A percentile compares a stretch with the other conserved stretches of the same genome.
phyloP scores from a whole-genome alignment of 2,113 vertebrate species.

The Lophius piscatorius region DNA sequence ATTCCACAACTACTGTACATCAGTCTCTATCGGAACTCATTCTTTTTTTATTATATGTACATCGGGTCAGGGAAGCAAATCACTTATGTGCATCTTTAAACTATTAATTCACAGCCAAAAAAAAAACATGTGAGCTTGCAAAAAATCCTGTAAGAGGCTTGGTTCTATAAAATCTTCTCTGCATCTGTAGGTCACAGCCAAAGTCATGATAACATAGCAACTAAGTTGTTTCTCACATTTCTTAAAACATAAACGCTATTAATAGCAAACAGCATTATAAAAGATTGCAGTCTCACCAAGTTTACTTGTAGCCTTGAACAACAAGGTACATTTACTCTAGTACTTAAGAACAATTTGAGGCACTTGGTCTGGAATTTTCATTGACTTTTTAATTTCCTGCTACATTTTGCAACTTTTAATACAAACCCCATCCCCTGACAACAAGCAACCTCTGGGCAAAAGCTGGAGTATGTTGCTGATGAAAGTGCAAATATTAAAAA shows the following conservation, averaged over 20 bases:
- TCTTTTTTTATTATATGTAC: neutral
- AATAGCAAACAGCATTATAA: neutral
- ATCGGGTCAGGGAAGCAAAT: neutral
- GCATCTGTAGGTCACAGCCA: neutral
- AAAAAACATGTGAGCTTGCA: neutral
- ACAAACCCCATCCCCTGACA: no score
- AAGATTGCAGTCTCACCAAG: neutral
- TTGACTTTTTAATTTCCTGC: neutral
- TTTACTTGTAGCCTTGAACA: neutral
- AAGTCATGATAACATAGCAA: constrained; percentile 1
- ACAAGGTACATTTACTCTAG: neutral
- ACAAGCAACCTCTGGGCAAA: no score
- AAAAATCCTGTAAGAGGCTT: constrained; percentile 22
- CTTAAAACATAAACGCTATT: neutral
- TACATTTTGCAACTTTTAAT: no score
- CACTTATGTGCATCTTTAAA: neutral
- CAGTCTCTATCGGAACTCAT: neutral
- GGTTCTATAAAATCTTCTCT: constrained; percentile 7
- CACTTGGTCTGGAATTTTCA: no score
- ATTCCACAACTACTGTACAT: no score
- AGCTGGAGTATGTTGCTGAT: no score
- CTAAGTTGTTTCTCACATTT: constrained; percentile 3
- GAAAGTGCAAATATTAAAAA: no score
- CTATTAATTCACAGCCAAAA: neutral
- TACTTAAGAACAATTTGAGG: no score